Percentiles rank a stretch among this genome's conserved stretches.
phyloP scores from a whole-genome alignment of 2,113 vertebrate species.

The Neotragus pygmaeus region DNA sequence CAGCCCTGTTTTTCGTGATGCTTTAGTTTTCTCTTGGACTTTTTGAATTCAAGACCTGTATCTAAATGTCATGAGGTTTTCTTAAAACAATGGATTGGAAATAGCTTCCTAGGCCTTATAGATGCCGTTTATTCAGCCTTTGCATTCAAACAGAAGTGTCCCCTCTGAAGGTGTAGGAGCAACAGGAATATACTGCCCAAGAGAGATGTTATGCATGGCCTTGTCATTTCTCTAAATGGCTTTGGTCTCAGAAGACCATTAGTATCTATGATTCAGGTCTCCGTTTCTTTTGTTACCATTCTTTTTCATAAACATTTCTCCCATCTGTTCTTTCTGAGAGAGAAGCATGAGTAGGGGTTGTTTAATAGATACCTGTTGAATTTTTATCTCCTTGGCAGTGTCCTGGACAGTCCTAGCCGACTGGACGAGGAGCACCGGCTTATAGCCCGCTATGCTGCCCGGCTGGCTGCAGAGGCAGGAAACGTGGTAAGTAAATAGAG shows the following conservation, averaged over 20 bases:
- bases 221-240: not conserved
- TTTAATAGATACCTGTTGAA: conserved; percentile 29
- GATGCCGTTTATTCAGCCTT: not conserved
- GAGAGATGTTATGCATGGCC: not conserved
- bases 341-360: not conserved
- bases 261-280: not conserved
- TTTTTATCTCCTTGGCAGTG: conserved; percentile 78
- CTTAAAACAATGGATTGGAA: not conserved
- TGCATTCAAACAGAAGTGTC: not conserved
- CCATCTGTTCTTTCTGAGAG: not conserved
- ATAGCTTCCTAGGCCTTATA: not conserved
- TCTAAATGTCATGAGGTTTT: not conserved
- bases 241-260: not conserved
- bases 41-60: not conserved
- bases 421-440: conserved; percentile 95
- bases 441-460: conserved; percentile 94
- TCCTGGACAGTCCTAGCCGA: conserved; percentile 92
- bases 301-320: not conserved
- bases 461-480: conserved; percentile 93
- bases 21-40: not conserved
- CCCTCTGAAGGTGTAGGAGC: not conserved
- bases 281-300: not conserved
- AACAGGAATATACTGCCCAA: not conserved
- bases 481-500: conserved; percentile 84
- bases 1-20: not conserved